Conservation (phyloP, 2,888 invertebrate genomes). For the Spodoptera exigua region DNA sequence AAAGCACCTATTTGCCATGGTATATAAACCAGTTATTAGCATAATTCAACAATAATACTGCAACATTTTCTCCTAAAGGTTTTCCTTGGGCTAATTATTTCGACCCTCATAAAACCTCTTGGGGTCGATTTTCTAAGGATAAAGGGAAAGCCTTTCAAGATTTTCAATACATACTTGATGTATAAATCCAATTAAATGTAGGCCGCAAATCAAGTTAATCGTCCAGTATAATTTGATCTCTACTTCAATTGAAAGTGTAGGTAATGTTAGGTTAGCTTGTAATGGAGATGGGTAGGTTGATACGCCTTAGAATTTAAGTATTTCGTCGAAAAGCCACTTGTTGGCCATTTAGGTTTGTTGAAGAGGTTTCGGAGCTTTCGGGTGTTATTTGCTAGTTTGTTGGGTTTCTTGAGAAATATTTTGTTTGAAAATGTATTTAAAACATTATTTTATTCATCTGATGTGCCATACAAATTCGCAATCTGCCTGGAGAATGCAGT, state of each 20-base stretch:
- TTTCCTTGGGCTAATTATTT: constrained; percentile 24
- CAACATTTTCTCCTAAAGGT: constrained; percentile 16
- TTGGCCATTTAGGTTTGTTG: background rate
- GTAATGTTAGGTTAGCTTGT: no score
- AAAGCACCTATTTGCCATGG: no score
- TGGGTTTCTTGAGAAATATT: background rate
- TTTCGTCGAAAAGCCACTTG: constrained; percentile 17
- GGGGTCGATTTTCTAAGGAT: constrained; percentile 25
- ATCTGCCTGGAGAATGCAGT: no score
- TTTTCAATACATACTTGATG: constrained; percentile 35
- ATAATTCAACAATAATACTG: background rate
- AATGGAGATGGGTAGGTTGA: no score
- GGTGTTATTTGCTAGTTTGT: constrained; percentile 2
- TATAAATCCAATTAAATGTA: constrained; percentile 35
- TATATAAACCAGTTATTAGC: no score
- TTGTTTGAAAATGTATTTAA: no score
- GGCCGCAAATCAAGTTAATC: no score
- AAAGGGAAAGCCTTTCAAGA: constrained; percentile 40
- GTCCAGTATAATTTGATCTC: constrained; percentile 7
- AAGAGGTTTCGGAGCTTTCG: constrained; percentile 7
- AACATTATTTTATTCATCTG: no score
- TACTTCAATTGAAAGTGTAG: no score
- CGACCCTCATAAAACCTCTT: constrained; percentile 16
- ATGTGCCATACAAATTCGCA: no score
- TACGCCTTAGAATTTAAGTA: no score